phyloP scores from a whole-genome alignment of 2,113 vertebrate genomes.

The Bucco capensis region DNA sequence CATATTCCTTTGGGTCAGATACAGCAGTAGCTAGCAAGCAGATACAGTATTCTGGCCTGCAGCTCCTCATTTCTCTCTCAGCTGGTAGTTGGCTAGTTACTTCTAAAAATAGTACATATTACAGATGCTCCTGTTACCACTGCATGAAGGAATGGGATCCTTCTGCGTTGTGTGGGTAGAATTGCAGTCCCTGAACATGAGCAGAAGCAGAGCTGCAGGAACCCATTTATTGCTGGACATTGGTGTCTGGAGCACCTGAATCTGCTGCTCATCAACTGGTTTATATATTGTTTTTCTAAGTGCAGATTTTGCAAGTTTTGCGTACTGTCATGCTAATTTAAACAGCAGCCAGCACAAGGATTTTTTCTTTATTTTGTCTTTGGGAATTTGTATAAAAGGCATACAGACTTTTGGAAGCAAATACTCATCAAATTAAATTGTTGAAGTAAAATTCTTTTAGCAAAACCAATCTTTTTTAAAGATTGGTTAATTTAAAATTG shows the following conservation, averaged over 20 bases:
- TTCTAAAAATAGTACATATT: slow-evolving; percentile 26
- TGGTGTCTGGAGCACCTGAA: neutral
- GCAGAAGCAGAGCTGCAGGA: neutral
- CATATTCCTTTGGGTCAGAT: neutral
- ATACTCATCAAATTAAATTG: neutral
- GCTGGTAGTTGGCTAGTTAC: neutral
- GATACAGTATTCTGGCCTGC: neutral
- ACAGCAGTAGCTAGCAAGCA: neutral
- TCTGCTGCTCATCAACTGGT: neutral
- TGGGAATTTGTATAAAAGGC: neutral
- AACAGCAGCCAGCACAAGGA: neutral
- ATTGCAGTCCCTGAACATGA: neutral
- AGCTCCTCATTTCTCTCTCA: neutral
- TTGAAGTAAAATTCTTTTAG: neutral
- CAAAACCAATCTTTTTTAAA: neutral
- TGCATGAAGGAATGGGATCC: neutral
- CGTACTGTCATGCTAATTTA: neutral
- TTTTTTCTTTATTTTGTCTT: neutral
- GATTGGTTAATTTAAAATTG: neutral
- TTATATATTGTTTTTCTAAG: neutral
- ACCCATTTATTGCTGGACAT: rapidly evolving
- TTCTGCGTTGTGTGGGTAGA: neutral
- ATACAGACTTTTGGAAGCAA: neutral
- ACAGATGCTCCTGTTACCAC: slow-evolving; percentile 29
- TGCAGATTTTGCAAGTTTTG: neutral